A percentile compares a stretch with the other conserved stretches of the same genome.
These are phyloP conservation scores for Sciurus carolinensis DNA, from an alignment of 2,797 vertebrate species.

Conservation along the genomic window DNA sequence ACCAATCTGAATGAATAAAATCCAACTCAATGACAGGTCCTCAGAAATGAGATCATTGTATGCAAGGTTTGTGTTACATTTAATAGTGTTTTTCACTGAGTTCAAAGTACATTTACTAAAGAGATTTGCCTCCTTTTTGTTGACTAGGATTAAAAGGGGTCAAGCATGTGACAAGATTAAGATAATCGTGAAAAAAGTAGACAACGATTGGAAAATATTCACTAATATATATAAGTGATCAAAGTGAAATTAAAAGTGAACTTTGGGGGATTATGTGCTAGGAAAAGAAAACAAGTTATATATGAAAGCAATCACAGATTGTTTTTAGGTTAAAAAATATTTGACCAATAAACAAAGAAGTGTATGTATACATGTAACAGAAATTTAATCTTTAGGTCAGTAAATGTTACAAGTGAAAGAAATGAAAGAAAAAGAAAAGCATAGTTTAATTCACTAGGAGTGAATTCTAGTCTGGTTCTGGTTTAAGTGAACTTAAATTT, in stretches of 20 bases:
- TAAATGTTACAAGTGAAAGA: not conserved
- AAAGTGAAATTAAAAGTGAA: slow-evolving; percentile 43
- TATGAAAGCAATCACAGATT: not conserved
- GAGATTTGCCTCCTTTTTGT: slow-evolving; percentile 4
- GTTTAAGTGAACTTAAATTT: slow-evolving; percentile 30
- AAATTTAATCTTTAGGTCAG: slow-evolving; percentile 12
- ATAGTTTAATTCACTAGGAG: not conserved
- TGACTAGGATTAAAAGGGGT: not conserved
- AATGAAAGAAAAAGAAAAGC: not conserved
- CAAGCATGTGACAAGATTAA: slow-evolving; percentile 23
- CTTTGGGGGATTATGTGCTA: not conserved
- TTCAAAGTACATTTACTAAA: not conserved
- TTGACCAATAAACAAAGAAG: not conserved
- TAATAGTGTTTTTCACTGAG: slow-evolving; percentile 53
- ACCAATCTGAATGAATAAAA: slow-evolving; percentile 9
- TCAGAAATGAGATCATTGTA: slow-evolving; percentile 17
- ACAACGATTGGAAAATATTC: slow-evolving; percentile 40
- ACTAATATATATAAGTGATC: slow-evolving; percentile 32
- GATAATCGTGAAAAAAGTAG: not conserved
- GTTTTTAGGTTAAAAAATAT: slow-evolving; percentile 25
- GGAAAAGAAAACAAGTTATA: slow-evolving; percentile 29
- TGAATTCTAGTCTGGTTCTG: slow-evolving; percentile 21
- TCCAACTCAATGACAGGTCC: not conserved
- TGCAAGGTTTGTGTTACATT: not conserved
- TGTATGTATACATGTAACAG: not conserved